Evolutionary conservation across 2,888 invertebrate genomes (phyloP), one percentile per base, ranked within the genome.

Genomic region (Alentia gelatinosa): DNA sequence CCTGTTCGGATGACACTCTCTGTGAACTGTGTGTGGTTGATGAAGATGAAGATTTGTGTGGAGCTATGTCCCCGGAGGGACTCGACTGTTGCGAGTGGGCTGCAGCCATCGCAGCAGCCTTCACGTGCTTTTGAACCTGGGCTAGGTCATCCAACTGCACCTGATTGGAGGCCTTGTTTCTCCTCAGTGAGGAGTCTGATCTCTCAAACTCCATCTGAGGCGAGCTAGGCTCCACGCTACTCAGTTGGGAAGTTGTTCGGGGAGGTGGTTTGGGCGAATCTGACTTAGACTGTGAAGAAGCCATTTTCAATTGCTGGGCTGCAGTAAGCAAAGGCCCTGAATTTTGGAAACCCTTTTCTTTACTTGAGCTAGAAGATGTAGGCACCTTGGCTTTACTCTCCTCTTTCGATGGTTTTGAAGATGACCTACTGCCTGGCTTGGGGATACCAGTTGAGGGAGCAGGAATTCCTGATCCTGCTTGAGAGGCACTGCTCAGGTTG

Each of bases 351-450:
- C 74, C 90, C 75, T 39, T 86, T 30, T 86, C 86, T 23, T 86
- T 86, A 37, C 79, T 79, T n/a, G n/a, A n/a, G 39, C 37, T 37
- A 47, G 86, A 86, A 35, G 86, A 86, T 0, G 30, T 42, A 42
- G 42, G 26, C 86, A 50, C 33, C 86, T 47, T 75, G 30, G n/a
- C 1, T 19, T 42, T 83, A 50, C 68, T 84, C 56, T 91, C 92
- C 88, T 94, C 93, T 90, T 94, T 94, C 30, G 94, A 94, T 86
- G 94, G 94, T 30, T 47, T 75, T 33, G 42, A 40, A 15, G 75
- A 33, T 5, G 68, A 39, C 33, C 84, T 40, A 23, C 90, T 90
- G 35, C 83, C 91, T 15, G 90, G 84, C 47, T 90, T 89, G 39
- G 92, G 91, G 30, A 90, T 91, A 15, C 92, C 89, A 15, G 84